Evolutionary conservation across 2,797 vertebrate species (phyloP), one percentile per base, ranked within the genome.

Genomic region (Austrolebias charrua): DNA sequence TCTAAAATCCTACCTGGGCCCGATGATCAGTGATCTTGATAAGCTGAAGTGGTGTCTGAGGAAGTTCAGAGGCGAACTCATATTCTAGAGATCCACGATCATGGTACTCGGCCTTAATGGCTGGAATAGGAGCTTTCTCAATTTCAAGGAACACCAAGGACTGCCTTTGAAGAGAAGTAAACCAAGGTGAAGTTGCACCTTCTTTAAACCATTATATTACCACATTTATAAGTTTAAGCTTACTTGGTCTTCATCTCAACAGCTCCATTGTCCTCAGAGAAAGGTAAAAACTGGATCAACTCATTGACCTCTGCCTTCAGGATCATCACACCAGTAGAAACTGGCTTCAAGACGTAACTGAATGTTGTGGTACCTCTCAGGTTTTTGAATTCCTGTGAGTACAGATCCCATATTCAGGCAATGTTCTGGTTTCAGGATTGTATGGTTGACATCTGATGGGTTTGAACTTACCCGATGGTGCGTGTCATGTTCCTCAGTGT

Each of bases 181-280:
- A 66, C 45, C 60, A 35, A 29, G 0, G 16, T 74, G 29, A 16
- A 50, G 49, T 10, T 33, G 11, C 55, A 70, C 10, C 11, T 55
- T 18, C 2, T 20, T 31, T 35, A 48, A 43, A 60, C n/a, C 6
- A 7, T 53, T 45, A 55, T 11, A 35, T 4, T 48, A 16, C 0
- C 4, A 31, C 6, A 49, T 57, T 58, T 0, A 5, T 40, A 55
- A 54, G 6, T 44, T 6, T 61, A 44, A 2, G 63, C 78, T 54
- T 92, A 95, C 95, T 90, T 94, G 63, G 92, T 90, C 77, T 93
- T 89, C 71, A 94, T 89, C 44, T 94, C 69, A 42, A 85, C 89
- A 71, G 89, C 90, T 86, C 92, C 93, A 46, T 89, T 90, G n/a
- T 74, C 80, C 71, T 94, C 93, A 0, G 82, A 78, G 69, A 94